Evolutionary conservation across 2,797 vertebrate species (phyloP).

Genomic region (Gallirallus australis): DNA sequence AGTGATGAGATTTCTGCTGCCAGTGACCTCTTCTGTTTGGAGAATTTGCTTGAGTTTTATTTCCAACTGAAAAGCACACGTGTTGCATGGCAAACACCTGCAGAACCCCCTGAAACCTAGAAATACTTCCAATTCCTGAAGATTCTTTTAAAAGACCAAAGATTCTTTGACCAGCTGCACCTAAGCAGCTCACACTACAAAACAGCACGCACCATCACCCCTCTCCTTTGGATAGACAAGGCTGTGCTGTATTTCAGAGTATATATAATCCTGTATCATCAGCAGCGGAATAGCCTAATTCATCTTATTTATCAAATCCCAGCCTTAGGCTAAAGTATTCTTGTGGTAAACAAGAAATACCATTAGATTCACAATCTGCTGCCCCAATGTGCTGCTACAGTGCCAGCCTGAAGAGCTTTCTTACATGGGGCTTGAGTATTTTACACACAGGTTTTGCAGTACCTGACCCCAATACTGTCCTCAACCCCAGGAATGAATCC

Average conservation of each 20-base stretch:
- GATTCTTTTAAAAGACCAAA: background rate
- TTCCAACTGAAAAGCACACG: background rate
- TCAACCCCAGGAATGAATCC: fast-evolving
- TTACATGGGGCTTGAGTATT: background rate
- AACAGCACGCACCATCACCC: background rate
- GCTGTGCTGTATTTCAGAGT: background rate
- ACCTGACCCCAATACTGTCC: background rate
- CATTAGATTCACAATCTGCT: background rate
- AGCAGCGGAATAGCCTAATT: background rate
- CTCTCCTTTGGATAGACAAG: background rate
- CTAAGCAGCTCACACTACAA: background rate
- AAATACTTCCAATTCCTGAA: background rate
- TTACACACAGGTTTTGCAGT: fast-evolving
- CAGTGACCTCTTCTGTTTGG: background rate
- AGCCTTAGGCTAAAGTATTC: background rate
- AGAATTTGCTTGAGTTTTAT: background rate
- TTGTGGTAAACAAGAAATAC: background rate
- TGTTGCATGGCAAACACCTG: background rate
- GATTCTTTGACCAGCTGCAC: background rate
- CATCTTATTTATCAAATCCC: background rate
- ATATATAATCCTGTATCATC: background rate
- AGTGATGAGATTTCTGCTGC: background rate
- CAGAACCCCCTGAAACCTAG: background rate
- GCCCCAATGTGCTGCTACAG: background rate
- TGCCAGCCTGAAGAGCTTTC: background rate